phyloP scores from a whole-genome alignment of 2,797 vertebrate species.

The Selene dorsalis region DNA sequence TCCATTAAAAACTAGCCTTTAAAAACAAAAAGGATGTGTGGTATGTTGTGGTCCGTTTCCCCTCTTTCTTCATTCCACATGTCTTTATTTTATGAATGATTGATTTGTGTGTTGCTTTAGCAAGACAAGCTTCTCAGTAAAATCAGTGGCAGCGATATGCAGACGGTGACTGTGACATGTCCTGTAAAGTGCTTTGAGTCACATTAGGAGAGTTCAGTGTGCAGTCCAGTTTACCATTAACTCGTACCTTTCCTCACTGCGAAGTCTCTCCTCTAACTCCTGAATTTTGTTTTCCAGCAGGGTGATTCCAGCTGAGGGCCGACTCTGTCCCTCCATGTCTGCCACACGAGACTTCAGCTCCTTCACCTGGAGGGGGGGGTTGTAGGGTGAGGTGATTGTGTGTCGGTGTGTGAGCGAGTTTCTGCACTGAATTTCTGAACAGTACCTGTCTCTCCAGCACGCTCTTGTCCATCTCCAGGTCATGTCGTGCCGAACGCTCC shows the following conservation, averaged over 20 bases:
- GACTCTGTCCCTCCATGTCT: constrained; percentile 87
- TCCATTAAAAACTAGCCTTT: no score
- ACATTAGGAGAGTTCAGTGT: no score
- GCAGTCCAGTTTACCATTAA: no score
- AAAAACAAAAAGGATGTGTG: no score
- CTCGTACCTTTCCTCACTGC: constrained; percentile 89
- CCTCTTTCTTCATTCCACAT: neutral
- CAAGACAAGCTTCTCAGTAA: no score
- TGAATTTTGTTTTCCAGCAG: constrained; percentile 90
- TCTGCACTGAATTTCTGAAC: neutral
- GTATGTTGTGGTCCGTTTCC: no score
- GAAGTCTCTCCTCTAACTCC: constrained; percentile 91
- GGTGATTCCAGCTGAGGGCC: constrained; percentile 81
- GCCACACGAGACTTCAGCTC: constrained; percentile 91
- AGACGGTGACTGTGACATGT: no score
- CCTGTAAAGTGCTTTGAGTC: no score
- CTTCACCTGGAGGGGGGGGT: constrained; percentile 83
- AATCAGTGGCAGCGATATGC: neutral
- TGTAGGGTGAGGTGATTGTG: neutral
- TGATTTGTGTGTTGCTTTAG: no score
- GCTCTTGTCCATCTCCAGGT: constrained; percentile 95
- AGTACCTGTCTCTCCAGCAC: constrained; percentile 92
- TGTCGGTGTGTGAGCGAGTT: neutral
- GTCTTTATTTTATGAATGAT: no score
- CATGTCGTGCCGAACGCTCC: constrained; percentile 91